These are phyloP conservation scores for Amphiprion ocellaris DNA, from an alignment of 2,113 vertebrate genomes.

Conservation along the genomic window DNA sequence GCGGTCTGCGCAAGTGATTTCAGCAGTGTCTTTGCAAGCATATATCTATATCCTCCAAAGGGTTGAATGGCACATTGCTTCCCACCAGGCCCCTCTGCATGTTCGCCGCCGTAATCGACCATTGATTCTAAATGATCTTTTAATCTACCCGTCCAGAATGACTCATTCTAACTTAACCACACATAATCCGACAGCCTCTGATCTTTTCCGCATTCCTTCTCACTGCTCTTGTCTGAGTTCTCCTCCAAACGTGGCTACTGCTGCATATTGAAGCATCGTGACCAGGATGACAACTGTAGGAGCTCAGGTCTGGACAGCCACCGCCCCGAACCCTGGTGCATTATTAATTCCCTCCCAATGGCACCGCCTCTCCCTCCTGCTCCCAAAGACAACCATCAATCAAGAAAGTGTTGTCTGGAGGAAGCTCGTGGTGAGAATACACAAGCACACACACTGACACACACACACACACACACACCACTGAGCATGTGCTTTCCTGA, in stretches of 20 bases:
- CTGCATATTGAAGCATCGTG: slow-evolving; percentile 46
- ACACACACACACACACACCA: slow-evolving; percentile 8
- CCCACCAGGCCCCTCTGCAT: slow-evolving; percentile 39
- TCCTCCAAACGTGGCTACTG: slow-evolving; percentile 21
- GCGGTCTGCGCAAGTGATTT: slow-evolving; percentile 58
- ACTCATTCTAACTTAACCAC: slow-evolving; percentile 54
- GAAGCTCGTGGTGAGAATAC: slow-evolving; percentile 53
- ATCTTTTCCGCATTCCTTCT: slow-evolving; percentile 43
- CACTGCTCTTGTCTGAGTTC: slow-evolving; percentile 15
- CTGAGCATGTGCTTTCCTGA: slow-evolving; percentile 37
- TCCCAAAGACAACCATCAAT: slow-evolving; percentile 70
- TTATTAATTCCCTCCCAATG: slow-evolving; percentile 65
- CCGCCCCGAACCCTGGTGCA: slow-evolving; percentile 40
- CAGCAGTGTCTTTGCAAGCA: slow-evolving; percentile 46
- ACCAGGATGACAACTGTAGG: slow-evolving; percentile 65
- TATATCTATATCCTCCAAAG: slow-evolving; percentile 47
- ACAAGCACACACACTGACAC: slow-evolving; percentile 15
- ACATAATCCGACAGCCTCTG: slow-evolving; percentile 53
- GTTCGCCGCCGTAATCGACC: slow-evolving; percentile 47
- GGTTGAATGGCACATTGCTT: slow-evolving; percentile 35
- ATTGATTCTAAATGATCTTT: slow-evolving; percentile 65
- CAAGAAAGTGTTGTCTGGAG: slow-evolving; percentile 48
- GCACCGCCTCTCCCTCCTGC: slow-evolving; percentile 40
- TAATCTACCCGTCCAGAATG: slow-evolving; percentile 62
- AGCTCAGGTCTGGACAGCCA: slow-evolving; percentile 45